Percentiles rank a stretch among this genome's conserved stretches.
Evolutionary conservation across 1,140 invertebrate species (phyloP).

Genomic region (Drosophila sp.): DNA sequence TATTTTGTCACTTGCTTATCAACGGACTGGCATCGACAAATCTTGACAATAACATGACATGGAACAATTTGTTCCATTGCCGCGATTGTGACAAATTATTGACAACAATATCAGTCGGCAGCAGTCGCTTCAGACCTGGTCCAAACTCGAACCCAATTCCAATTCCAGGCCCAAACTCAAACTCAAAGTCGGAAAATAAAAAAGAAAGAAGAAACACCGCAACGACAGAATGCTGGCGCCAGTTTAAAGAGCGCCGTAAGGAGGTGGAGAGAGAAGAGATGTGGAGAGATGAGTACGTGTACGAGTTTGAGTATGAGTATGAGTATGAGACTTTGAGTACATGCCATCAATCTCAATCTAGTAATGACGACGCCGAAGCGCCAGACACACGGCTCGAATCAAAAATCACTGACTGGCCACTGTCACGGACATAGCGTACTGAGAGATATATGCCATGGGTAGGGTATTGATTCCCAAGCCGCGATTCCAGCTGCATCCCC

Average conservation of each 20-base stretch:
- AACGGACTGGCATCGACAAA: constrained; percentile 59
- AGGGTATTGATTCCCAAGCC: constrained; percentile 52
- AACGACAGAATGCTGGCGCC: constrained; percentile 43
- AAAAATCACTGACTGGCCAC: constrained; percentile 40
- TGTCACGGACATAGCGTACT: constrained; percentile 14
- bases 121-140: constrained; percentile 32
- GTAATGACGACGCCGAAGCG: constrained; percentile 74
- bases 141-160: constrained; percentile 4
- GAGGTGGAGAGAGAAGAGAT: neutral
- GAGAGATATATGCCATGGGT: neutral
- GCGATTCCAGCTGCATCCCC: constrained; percentile 3
- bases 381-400: constrained; percentile 51
- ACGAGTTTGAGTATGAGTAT: constrained; percentile 8
- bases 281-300: constrained; percentile 6
- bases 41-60: constrained; percentile 84
- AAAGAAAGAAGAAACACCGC: constrained; percentile 17
- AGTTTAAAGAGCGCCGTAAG: neutral
- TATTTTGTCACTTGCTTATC: constrained; percentile 84
- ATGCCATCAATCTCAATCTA: constrained; percentile 80
- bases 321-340: constrained; percentile 38
- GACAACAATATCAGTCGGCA: constrained; percentile 69
- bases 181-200: neutral
- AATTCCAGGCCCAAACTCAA: neutral
- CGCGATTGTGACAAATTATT: constrained; percentile 84
- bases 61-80: constrained; percentile 78